Conservation (phyloP, 2,888 invertebrate genomes). For the Pristionchus arcanus region DNA sequence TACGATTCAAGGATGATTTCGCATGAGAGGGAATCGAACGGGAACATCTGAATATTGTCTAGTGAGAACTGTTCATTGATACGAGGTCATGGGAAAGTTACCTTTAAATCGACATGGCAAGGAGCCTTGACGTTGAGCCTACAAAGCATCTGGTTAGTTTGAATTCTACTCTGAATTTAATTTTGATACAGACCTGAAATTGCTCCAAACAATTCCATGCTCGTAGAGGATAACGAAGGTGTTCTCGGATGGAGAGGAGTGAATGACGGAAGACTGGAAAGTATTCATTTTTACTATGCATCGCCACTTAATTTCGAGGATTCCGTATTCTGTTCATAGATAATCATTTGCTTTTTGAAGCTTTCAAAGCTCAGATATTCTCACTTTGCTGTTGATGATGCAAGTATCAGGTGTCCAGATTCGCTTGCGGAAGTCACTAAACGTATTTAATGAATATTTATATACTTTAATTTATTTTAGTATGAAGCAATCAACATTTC, state of each 20-base stretch:
- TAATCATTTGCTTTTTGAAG: too few species aligned
- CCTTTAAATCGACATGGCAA: slow-evolving; percentile 72
- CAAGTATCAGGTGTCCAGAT: slow-evolving; percentile 80
- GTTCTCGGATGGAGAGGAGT: slow-evolving; percentile 78
- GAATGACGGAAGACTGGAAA: slow-evolving; percentile 64
- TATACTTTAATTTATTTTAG: too few species aligned
- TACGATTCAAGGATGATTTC: slow-evolving; percentile 77
- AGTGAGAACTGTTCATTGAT: too few species aligned
- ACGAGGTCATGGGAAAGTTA: slow-evolving; percentile 59
- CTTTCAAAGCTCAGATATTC: neutral
- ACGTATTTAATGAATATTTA: neutral
- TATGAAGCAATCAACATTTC: neutral
- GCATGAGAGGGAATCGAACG: slow-evolving; percentile 77
- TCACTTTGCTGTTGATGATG: slow-evolving; percentile 69
- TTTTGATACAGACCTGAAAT: slow-evolving; percentile 70
- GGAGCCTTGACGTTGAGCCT: slow-evolving; percentile 79
- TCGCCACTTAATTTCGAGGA: neutral
- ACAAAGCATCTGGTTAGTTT: neutral
- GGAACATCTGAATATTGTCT: slow-evolving; percentile 74
- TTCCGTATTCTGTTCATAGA: too few species aligned
- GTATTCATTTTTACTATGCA: neutral
- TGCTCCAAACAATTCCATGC: slow-evolving; percentile 79
- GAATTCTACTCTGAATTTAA: neutral
- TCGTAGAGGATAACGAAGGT: slow-evolving; percentile 79
- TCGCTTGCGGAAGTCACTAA: slow-evolving; percentile 74